Evolutionary conservation across 2,797 vertebrate species (phyloP).

Genomic region (Chaunax sp.): DNA sequence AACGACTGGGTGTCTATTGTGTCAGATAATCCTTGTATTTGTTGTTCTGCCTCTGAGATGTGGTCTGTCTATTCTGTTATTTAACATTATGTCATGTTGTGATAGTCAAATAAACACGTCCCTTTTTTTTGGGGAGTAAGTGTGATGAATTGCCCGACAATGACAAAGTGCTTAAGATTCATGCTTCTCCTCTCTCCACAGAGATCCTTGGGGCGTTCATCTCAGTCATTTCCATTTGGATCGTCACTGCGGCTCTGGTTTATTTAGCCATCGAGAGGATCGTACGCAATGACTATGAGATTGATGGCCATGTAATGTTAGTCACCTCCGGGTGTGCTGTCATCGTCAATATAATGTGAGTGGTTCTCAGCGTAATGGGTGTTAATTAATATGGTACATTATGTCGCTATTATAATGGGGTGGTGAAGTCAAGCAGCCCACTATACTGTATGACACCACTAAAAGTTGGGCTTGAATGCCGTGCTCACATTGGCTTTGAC

Average conservation of each 20-base stretch:
- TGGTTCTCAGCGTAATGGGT: background rate
- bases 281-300: conserved; percentile 93
- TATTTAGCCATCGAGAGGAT: conserved; percentile 94
- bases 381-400: conserved; percentile 4
- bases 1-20: background rate
- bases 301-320: conserved; percentile 92
- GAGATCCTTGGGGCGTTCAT: conserved; percentile 94
- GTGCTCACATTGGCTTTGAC: too few relatives aligned
- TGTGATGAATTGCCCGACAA: background rate
- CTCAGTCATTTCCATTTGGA: conserved; percentile 96
- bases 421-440: background rate
- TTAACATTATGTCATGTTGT: background rate
- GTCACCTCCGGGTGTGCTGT: conserved; percentile 91
- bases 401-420: background rate
- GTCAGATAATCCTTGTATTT: background rate
- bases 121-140: background rate
- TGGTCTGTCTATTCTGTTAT: background rate
- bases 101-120: background rate
- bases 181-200: conserved; percentile 57
- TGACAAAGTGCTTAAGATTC: background rate
- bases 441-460: too few relatives aligned
- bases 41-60: background rate
- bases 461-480: background rate
- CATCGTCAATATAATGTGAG: conserved; percentile 92
- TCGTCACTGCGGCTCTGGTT: conserved; percentile 91